These are phyloP conservation scores for Buathra laborator DNA, from an alignment of 2,888 invertebrate genomes.

Conservation along the genomic window DNA sequence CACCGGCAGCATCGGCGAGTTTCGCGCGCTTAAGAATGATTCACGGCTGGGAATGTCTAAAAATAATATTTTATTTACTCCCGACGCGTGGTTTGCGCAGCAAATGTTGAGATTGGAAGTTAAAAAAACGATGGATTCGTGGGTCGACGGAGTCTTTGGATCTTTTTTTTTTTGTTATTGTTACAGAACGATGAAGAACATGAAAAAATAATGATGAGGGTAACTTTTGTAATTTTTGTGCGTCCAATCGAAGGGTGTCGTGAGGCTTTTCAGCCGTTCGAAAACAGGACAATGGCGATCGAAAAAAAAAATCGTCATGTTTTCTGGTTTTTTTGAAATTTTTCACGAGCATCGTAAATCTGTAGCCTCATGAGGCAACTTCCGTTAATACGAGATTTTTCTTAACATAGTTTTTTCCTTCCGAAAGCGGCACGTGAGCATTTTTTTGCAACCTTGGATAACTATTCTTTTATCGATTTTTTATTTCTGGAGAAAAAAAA, in stretches of 20 bases:
- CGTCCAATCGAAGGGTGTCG: no score
- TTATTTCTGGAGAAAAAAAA: not conserved
- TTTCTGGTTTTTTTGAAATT: not conserved
- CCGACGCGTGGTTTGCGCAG: not conserved
- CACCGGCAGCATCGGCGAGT: not conserved
- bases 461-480: constrained; percentile 33
- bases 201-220: no score
- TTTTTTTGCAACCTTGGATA: constrained; percentile 10
- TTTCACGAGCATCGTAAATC: not conserved
- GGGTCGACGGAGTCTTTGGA: no score
- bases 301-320: no score
- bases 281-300: no score
- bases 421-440: not conserved
- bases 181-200: no score
- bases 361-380: not conserved
- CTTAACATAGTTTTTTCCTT: not conserved
- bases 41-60: not conserved
- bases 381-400: not conserved
- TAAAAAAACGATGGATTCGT: no score
- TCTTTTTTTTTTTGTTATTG: no score
- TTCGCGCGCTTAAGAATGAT: not conserved
- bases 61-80: not conserved
- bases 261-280: no score
- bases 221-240: no score
- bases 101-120: not conserved